phyloP scores from a whole-genome alignment of 2,113 vertebrate species.

The Peucedramus taeniatus region DNA sequence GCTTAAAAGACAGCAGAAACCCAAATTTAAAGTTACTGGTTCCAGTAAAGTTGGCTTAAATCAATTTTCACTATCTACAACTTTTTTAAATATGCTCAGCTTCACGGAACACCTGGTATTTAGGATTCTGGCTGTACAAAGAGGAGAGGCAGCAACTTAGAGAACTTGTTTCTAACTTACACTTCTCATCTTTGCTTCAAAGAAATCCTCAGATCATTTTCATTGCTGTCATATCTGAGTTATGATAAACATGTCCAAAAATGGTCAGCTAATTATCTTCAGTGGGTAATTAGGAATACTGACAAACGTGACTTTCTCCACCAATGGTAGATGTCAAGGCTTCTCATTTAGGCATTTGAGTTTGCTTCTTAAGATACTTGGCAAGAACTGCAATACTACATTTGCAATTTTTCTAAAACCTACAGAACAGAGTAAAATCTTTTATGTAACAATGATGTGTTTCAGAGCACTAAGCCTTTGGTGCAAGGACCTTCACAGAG shows the following conservation, averaged over 20 bases:
- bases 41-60: neutral
- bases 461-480: neutral
- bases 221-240: neutral
- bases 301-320: neutral
- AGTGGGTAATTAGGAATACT: neutral
- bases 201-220: neutral
- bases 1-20: neutral
- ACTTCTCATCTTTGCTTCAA: neutral
- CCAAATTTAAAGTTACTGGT: neutral
- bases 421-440: neutral
- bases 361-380: neutral
- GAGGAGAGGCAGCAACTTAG: neutral
- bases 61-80: neutral
- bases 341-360: neutral
- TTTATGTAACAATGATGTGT: neutral
- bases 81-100: neutral
- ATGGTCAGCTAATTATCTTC: neutral
- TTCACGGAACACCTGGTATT: neutral
- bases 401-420: neutral
- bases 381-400: neutral
- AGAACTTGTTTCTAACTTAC: neutral
- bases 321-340: neutral
- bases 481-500: neutral
- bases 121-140: neutral
- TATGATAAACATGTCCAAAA: neutral